Conservation (phyloP, 2,888 invertebrate genomes). For the Pseudococcus viburni region DNA sequence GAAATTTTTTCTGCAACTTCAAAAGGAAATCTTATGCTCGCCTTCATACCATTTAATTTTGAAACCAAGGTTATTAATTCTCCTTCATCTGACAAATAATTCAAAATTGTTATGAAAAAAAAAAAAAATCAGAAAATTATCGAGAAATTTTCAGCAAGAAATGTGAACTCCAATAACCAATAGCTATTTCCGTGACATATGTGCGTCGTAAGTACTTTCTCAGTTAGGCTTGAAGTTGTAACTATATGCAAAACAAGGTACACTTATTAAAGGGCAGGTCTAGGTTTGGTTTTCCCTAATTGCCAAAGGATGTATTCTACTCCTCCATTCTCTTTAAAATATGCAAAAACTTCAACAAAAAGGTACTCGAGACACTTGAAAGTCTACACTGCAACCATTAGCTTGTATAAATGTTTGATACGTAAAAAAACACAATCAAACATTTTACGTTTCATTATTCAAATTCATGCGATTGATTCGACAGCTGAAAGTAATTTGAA, state of each 20-base stretch:
- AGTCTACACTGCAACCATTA: background rate
- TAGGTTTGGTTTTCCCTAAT: background rate
- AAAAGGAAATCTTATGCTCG: no score
- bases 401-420: background rate
- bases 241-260: background rate
- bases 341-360: background rate
- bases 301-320: background rate
- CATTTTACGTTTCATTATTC: conserved; percentile 8
- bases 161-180: background rate
- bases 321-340: background rate
- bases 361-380: background rate
- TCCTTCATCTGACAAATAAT: no score
- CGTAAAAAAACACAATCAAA: background rate
- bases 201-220: background rate
- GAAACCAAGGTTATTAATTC: no score
- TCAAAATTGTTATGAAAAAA: no score
- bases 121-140: no score
- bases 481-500: conserved; percentile 16
- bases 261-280: background rate
- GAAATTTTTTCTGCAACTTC: no score
- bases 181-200: background rate
- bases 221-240: background rate
- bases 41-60: no score
- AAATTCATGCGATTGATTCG: background rate
- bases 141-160: no score